Base-by-base conservation (phyloP, 2,888 invertebrate species). In the Patella ulyssiponensis region DNA sequence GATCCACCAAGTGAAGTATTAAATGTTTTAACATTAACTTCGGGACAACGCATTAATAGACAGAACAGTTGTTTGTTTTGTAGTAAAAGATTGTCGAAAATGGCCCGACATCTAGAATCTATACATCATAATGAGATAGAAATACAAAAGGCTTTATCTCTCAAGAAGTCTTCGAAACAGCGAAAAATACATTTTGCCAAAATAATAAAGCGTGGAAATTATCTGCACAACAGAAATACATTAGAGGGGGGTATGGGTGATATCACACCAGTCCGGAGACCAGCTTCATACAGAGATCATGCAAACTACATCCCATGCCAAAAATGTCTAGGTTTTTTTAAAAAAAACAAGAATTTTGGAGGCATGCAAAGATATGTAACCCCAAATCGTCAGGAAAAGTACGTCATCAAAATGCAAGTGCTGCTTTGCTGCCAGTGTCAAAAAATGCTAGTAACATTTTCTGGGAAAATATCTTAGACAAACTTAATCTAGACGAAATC, bases 391-490 rank as follows among this genome's bases (percentile, higher is more conserved):
- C 58, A 15, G 11, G 15, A n/a, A 58, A 58, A 17, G 20, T 20
- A 5, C 23, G 23, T 64, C 64, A 64, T 64, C 64, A 64, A 64
- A 64, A 20, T n/a, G 64, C 64, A 64, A 64, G 64, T 64, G 64
- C 64, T 64, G 64, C 64, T 64, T 64, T 64, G 14, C 64, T 64
- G 23, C 64, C 20, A 9, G 64, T 64, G n/a, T 64, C 64, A 20
- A 64, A 64, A 64, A 64, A 64, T 64, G 64, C 64, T 11, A 64
- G n/a, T 64, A n/a, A 20, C 23, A n/a, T 20, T 20, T 64, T 64
- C 23, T 17, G 64, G 23, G 64, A 64, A 14, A 64, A 20, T n/a
- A 64, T 20, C 23, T 64, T 64, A 64, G 64, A 64, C 11, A 64
- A 64, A 64, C 64, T 64, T 20, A 20, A 2, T 64, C 0, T 64